Conservation (phyloP, 2,113 vertebrate genomes). For the Diphyllodes magnificus region DNA sequence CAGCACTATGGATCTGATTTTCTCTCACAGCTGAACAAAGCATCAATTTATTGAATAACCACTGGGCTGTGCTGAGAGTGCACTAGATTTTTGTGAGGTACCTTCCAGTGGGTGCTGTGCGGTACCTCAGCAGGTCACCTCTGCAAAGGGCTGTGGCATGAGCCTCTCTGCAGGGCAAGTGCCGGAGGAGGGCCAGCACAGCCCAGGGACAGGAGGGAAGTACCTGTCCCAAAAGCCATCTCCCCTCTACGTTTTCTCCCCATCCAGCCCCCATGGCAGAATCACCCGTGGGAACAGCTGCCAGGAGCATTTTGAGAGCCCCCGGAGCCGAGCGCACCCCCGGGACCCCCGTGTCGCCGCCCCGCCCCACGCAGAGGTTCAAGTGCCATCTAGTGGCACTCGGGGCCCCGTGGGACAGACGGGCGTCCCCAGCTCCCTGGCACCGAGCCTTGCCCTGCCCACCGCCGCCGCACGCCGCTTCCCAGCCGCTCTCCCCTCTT, state of each 20-base stretch:
- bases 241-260: too few relatives aligned
- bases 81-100: neutral
- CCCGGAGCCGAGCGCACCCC: neutral
- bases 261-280: neutral
- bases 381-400: conserved; percentile 28
- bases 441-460: neutral
- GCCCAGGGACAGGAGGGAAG: neutral
- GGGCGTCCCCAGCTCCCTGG: neutral
- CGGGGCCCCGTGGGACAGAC: neutral
- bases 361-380: neutral
- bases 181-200: neutral
- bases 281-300: accelerated
- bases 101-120: neutral
- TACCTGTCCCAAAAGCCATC: neutral
- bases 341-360: accelerated
- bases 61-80: neutral
- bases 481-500: neutral
- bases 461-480: accelerated
- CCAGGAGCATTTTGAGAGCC: neutral
- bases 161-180: neutral
- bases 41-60: neutral
- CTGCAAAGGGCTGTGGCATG: neutral
- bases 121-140: neutral
- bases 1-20: neutral
- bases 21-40: neutral